phyloP scores from a whole-genome alignment of 2,113 vertebrate species.

The Melanerpes formicivorus region DNA sequence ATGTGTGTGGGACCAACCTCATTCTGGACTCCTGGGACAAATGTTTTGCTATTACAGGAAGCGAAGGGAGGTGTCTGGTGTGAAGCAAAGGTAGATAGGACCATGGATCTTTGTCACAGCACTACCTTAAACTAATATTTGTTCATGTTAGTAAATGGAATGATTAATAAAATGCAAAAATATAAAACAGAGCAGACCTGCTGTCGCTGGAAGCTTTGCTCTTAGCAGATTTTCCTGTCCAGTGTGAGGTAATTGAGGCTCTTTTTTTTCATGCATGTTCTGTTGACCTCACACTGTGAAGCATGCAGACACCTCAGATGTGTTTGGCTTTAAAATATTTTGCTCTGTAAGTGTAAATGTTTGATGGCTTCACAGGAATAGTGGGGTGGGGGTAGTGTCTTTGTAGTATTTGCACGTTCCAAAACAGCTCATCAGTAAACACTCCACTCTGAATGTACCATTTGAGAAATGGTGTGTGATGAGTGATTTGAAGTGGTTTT shows the following conservation, averaged over 20 bases:
- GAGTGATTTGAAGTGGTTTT: not conserved
- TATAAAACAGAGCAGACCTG: not conserved
- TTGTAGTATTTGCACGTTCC: not conserved
- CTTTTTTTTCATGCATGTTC: not conserved
- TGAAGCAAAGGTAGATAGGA: not conserved
- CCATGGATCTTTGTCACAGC: not conserved
- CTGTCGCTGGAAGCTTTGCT: not conserved
- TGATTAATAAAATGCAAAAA: not conserved
- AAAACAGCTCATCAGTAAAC: not conserved
- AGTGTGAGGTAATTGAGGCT: not conserved
- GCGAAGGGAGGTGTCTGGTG: not conserved
- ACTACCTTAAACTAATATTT: not conserved
- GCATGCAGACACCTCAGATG: not conserved
- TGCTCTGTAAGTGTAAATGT: not conserved
- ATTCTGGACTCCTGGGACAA: not conserved
- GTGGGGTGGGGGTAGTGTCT: not conserved
- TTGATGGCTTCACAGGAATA: not conserved
- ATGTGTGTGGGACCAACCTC: accelerated
- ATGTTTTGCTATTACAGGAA: not conserved
- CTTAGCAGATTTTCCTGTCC: not conserved
- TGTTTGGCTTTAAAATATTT: not conserved
- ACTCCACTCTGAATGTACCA: not conserved
- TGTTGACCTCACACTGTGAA: not conserved
- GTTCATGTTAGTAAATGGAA: not conserved
- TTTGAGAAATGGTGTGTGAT: not conserved